Evolutionary conservation across 2,888 invertebrate genomes (phyloP), one percentile per base, ranked within the genome.

Genomic region (Apantesis nais): DNA sequence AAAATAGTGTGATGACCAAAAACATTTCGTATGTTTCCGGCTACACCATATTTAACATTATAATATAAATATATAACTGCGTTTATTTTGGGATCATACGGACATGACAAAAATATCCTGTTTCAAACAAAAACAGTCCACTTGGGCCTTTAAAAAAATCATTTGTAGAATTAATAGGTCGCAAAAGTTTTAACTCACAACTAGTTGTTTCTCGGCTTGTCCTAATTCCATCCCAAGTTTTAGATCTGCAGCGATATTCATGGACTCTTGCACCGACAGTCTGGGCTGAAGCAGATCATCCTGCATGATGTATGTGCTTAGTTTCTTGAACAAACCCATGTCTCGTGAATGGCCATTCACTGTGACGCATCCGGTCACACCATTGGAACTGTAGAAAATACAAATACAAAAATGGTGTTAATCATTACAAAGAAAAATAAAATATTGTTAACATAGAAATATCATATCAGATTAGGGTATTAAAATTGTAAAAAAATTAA

Each of bases 221-320:
- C 95, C 93, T 66, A 97, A 92, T 74, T 95, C 95, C 62, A 95
- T 92, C 0, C 97, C 96, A 25, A 98, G 94, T 85, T 98, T 98
- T 34, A 98, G 93, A 78, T 97, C 95, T 0, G 98, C 97, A 0
- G 98, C 97, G 60, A 97, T 96, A 85, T 95, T 93, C 97, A 98
- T 97, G 16, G 97, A 95, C 91, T 98, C 98, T 70, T 94, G 92
- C 1, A 98, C 97, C 0, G 97, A 96, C 12, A 98, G 95, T 78
- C 96, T 95, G 0, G 97, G 97, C 83, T 97, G 96, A 29, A 97
- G 89, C 48, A 97, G 87, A 83, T 97, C 97, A 72, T 97, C 97
- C 88, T 98, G 98, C 97, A 97, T 97, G 79, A 98, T 98, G 93
- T 98, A 98, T 67, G 97, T 96, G 48, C 97, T 96, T 75, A 97